Evolutionary conservation across 2,113 vertebrate genomes (phyloP), one percentile per base, ranked within the genome.

Genomic region (Microcebus murinus): DNA sequence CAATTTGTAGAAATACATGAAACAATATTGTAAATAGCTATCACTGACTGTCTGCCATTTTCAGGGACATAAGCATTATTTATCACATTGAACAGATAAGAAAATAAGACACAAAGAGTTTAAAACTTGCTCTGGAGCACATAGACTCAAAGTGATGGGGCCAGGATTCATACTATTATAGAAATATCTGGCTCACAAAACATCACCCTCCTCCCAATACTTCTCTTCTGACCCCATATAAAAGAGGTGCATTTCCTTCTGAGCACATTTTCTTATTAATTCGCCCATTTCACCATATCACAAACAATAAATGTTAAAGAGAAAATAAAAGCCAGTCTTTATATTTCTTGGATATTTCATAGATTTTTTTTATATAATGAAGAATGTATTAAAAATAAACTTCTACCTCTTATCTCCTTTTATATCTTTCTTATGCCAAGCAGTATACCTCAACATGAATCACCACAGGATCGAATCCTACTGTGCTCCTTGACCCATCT

Each of bases 1-100:
- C 70, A 84, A 77, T 84, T 96, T 92, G 20, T 71, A 89, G 90
- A 90, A 97, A 96, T 94, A 57, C 55, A 4, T 89, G 82, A 95
- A 97, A 81, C 13, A 90, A 71, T 48, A 45, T n/a, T 74, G 18
- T 76, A 89, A 91, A 73, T 79, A 90, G 11, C 74, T 82, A 82
- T 48, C 90, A 71, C 31, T 31, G 65, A 93, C 12, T 87, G 83
- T n/a, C 68, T 92, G 59, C 45, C 68, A 94, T 67, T 87, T 59
- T 29, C 80, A 76, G 57, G 59, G 45, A 81, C 8, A 67, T 25
- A 57, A 93, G 18, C 1, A 2, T 70, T 63, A 59, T 59, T 23
- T 83, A 8, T 74, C 76, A 90, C 18, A 36, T 12, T 59, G 79
- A 48, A 76, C 3, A 76, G 39, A 87, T 65, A 82, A 91, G 36